Conservation (phyloP, 1,140 invertebrate species). For the Adelges cooleyi region DNA sequence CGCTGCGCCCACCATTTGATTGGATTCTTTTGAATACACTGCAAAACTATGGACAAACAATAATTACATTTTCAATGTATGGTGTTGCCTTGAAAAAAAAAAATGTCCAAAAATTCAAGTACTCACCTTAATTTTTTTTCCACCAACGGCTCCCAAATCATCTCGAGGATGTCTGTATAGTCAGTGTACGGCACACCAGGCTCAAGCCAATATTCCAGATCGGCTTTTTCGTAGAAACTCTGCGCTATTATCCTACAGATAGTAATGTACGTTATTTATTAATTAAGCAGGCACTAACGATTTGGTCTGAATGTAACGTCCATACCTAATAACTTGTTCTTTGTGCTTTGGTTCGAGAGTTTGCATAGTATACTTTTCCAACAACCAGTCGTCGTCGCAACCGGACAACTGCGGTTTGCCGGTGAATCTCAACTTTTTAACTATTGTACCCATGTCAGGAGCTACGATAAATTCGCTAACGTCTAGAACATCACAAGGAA, state of each 20-base stretch:
- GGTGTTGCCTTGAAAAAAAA: too few species aligned
- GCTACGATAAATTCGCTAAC: constrained; percentile 70
- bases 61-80: background rate
- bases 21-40: constrained; percentile 40
- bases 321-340: constrained; percentile 40
- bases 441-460: constrained; percentile 52
- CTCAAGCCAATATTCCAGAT: constrained; percentile 62
- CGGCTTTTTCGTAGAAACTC: constrained; percentile 73
- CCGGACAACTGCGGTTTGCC: constrained; percentile 31
- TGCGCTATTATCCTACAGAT: constrained; percentile 58
- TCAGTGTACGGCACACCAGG: constrained; percentile 50
- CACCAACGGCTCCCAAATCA: constrained; percentile 48
- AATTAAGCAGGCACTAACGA: too few species aligned
- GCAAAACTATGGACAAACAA: constrained; percentile 50
- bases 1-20: constrained; percentile 46
- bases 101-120: too few species aligned
- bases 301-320: too few species aligned
- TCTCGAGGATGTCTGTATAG: constrained; percentile 52
- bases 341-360: constrained; percentile 51
- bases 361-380: constrained; percentile 40
- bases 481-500: constrained; percentile 44
- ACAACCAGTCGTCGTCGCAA: constrained; percentile 30
- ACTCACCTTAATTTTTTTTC: constrained; percentile 45
- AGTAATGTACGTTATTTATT: too few species aligned
- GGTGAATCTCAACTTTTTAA: constrained; percentile 36